Percentiles rank a stretch among this genome's conserved stretches.
These are phyloP conservation scores for Pheosia gnoma DNA, from an alignment of 2,888 invertebrate genomes.

Conservation along the genomic window DNA sequence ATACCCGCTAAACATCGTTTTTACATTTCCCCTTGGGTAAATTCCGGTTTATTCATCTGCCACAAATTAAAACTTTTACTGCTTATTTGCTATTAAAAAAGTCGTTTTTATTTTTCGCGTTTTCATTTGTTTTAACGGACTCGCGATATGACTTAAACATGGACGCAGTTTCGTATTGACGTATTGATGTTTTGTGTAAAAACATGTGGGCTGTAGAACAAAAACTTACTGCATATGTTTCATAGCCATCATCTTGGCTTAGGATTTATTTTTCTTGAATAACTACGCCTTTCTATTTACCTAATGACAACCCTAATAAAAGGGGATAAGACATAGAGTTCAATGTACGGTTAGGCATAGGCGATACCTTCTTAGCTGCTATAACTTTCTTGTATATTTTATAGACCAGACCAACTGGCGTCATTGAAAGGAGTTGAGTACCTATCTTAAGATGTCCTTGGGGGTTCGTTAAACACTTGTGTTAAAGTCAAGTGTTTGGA, in stretches of 20 bases:
- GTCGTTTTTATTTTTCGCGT: too few relatives aligned
- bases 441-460: too few relatives aligned
- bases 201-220: neutral
- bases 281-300: too few relatives aligned
- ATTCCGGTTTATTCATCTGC: constrained; percentile 37
- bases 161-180: neutral
- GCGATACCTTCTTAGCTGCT: too few relatives aligned
- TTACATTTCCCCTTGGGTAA: constrained; percentile 27
- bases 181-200: neutral
- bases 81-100: constrained; percentile 18
- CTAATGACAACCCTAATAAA: too few relatives aligned
- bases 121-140: neutral
- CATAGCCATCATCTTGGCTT: neutral
- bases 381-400: too few relatives aligned
- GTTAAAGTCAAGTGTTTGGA: too few relatives aligned
- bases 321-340: too few relatives aligned
- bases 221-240: neutral
- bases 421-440: too few relatives aligned
- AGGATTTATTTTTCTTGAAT: neutral
- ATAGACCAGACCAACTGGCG: too few relatives aligned
- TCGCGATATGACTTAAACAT: neutral
- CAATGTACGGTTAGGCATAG: too few relatives aligned
- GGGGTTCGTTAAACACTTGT: too few relatives aligned
- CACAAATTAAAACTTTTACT: constrained; percentile 42
- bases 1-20: constrained; percentile 32